Conservation (phyloP, 2,797 vertebrate species). For the Tiaroga cobitis region DNA sequence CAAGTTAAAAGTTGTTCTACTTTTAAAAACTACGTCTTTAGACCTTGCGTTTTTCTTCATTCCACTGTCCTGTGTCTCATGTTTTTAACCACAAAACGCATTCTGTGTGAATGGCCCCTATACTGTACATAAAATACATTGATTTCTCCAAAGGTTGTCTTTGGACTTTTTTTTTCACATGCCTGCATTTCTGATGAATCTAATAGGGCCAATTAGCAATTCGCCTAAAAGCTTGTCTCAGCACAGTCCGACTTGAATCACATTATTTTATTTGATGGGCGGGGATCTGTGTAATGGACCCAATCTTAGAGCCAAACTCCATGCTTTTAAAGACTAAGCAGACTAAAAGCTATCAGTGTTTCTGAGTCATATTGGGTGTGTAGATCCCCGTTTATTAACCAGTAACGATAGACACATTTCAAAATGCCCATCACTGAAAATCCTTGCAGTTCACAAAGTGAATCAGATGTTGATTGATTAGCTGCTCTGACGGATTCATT, state of each 20-base stretch:
- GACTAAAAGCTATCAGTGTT: conserved; percentile 6
- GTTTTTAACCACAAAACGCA: neutral
- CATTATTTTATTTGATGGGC: neutral
- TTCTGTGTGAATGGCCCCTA: neutral
- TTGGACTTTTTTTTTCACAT: neutral
- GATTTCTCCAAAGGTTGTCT: neutral
- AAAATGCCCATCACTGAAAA: neutral
- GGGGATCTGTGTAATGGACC: conserved; percentile 4
- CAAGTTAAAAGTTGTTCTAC: neutral
- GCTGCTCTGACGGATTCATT: neutral
- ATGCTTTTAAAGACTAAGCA: conserved; percentile 10
- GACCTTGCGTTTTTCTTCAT: neutral
- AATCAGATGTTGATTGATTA: neutral
- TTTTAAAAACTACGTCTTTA: neutral
- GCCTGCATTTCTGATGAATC: neutral
- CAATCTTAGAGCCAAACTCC: neutral
- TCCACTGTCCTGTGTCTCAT: neutral
- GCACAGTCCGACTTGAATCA: conserved; percentile 8
- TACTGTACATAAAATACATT: neutral
- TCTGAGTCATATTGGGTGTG: conserved; percentile 16
- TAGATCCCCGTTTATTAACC: neutral
- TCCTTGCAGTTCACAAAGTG: neutral
- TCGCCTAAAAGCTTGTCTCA: neutral
- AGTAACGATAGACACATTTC: neutral
- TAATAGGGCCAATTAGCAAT: neutral